Conservation (phyloP, 2,888 invertebrate genomes). For the Dilophus febrilis region DNA sequence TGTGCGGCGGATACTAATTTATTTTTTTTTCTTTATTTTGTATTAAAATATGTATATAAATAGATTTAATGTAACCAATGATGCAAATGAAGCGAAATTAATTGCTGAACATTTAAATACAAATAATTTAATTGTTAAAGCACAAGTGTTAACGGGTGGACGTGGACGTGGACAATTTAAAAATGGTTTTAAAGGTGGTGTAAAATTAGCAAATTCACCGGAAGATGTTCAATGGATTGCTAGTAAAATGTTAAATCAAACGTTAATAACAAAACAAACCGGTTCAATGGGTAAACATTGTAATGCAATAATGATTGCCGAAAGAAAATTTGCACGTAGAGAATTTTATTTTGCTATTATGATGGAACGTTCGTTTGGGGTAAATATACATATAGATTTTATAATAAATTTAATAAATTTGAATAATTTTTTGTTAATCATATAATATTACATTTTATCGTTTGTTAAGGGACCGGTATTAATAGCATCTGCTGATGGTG, state of each 20-base stretch:
- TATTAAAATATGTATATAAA: too few species aligned
- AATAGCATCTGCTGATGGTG: not conserved
- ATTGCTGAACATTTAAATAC: conserved; percentile 51
- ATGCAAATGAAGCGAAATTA: conserved; percentile 54
- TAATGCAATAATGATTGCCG: conserved; percentile 81
- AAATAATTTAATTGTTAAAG: conserved; percentile 61
- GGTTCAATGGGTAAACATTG: conserved; percentile 79
- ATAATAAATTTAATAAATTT: too few species aligned
- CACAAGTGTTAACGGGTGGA: conserved; percentile 60
- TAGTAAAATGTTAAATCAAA: conserved; percentile 69
- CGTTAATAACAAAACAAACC: conserved; percentile 80
- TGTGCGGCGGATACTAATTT: too few species aligned
- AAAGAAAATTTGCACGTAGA: conserved; percentile 78
- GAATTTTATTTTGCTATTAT: conserved; percentile 91
- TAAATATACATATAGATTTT: too few species aligned
- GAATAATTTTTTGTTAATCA: conserved; percentile 39
- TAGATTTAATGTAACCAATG: conserved; percentile 65
- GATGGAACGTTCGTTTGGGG: conserved; percentile 46
- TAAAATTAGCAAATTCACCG: conserved; percentile 45
- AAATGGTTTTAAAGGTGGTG: conserved; percentile 58
- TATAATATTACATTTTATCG: not conserved
- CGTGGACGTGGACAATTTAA: conserved; percentile 60
- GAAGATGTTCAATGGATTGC: conserved; percentile 62
- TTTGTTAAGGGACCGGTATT: not conserved
- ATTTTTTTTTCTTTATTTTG: too few species aligned